Conservation (phyloP, 2,113 vertebrate species). For the Erpornis zantholeuca region DNA sequence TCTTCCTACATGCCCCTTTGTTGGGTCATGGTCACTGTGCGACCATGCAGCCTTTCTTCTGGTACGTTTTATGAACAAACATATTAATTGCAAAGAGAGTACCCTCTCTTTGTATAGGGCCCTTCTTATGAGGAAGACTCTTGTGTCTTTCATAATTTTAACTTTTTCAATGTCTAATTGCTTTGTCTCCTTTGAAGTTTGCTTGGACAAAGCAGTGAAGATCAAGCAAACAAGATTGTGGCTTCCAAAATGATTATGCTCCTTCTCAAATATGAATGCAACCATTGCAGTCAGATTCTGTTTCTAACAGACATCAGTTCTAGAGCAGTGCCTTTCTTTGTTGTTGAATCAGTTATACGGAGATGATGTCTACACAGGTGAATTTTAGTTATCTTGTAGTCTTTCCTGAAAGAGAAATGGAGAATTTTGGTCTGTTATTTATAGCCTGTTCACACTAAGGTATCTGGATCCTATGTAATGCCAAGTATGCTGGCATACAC, state of each 20-base stretch:
- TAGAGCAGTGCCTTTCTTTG: neutral
- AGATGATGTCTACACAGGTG: neutral
- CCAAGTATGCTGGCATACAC: neutral
- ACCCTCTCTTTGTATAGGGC: neutral
- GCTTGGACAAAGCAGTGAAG: neutral
- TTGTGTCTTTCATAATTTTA: neutral
- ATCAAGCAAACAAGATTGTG: neutral
- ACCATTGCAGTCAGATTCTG: neutral
- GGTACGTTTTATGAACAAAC: neutral
- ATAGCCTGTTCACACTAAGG: neutral
- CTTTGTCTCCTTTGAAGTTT: neutral
- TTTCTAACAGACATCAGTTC: neutral
- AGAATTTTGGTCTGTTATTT: conserved; percentile 32
- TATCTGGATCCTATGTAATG: conserved; percentile 1
- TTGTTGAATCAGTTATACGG: neutral
- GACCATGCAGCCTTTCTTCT: neutral
- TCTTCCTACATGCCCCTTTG: neutral
- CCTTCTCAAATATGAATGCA: neutral
- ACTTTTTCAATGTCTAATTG: neutral
- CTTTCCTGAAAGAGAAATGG: neutral
- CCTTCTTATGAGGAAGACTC: neutral
- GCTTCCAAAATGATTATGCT: neutral
- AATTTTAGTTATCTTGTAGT: neutral
- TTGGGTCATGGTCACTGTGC: neutral
- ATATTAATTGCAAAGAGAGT: neutral